Evolutionary conservation across 2,888 invertebrate species (phyloP).

Genomic region (Leuctra nigra): DNA sequence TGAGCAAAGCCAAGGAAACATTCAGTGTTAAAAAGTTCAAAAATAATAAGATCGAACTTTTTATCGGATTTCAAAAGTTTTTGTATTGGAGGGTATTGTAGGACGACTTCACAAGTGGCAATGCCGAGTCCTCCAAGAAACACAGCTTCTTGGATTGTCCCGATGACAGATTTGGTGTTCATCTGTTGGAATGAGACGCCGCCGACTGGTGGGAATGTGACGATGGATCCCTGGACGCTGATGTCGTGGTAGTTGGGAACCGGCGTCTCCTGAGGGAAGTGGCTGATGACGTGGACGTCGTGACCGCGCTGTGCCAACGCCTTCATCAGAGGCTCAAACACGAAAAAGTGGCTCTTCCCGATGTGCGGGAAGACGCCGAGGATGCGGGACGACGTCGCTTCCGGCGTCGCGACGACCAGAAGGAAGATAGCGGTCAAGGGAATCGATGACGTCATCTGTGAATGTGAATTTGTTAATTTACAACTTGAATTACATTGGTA

Average conservation of each 20-base stretch:
- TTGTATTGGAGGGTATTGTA: constrained; percentile 24
- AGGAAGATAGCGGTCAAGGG: too few relatives aligned
- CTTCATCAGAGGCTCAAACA: constrained; percentile 20
- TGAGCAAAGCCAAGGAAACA: constrained; percentile 61
- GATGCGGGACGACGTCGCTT: constrained; percentile 15
- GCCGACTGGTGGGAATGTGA: neutral
- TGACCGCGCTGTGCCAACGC: constrained; percentile 21
- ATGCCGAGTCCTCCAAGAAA: neutral
- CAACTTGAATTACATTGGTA: too few relatives aligned
- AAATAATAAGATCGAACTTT: constrained; percentile 57
- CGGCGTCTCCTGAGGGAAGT: constrained; percentile 15
- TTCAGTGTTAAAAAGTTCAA: constrained; percentile 66
- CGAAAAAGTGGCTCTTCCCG: constrained; percentile 23
- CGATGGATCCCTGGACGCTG: constrained; percentile 12
- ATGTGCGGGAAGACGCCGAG: constrained; percentile 23
- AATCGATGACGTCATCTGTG: too few relatives aligned
- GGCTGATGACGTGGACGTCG: constrained; percentile 23
- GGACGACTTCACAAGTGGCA: constrained; percentile 21
- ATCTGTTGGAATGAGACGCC: neutral
- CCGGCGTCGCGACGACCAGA: too few relatives aligned
- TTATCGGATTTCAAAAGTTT: constrained; percentile 26
- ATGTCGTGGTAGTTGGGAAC: constrained; percentile 19
- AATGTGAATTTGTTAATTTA: too few relatives aligned
- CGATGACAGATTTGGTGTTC: too few relatives aligned
- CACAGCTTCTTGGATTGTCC: neutral